A percentile compares a stretch with the other conserved stretches of the same genome.
These are phyloP conservation scores for Zaprionus davidi DNA, from an alignment of 1,140 invertebrate species.

Conservation along the genomic window DNA sequence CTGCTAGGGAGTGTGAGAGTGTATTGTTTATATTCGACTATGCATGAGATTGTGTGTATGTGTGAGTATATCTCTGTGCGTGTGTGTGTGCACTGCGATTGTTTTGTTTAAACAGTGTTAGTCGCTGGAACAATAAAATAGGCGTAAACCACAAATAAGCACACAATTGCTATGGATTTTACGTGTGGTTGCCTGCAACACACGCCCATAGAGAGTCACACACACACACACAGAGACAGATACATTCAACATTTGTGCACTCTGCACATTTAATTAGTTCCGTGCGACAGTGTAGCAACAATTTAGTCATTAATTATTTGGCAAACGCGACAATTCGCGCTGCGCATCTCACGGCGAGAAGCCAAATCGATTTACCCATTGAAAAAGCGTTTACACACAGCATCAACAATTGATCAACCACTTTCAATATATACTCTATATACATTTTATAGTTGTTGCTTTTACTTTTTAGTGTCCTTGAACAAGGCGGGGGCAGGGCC, in stretches of 20 bases:
- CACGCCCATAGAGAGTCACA: not conserved
- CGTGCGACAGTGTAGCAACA: slow-evolving; percentile 20
- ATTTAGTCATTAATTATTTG: slow-evolving; percentile 43
- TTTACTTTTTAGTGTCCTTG: slow-evolving; percentile 16
- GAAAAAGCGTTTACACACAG: slow-evolving; percentile 20
- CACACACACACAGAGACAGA: slow-evolving; percentile 7
- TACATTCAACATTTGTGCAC: slow-evolving; percentile 7
- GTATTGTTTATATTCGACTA: not conserved
- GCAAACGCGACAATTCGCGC: slow-evolving; percentile 20
- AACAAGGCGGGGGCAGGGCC: slow-evolving; percentile 1
- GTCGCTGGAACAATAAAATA: slow-evolving; percentile 32
- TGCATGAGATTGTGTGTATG: not conserved
- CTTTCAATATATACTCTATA: slow-evolving; percentile 15
- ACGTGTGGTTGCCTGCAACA: slow-evolving; percentile 24
- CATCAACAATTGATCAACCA: slow-evolving; percentile 34
- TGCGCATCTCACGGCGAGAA: slow-evolving; percentile 26
- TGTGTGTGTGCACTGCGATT: not conserved
- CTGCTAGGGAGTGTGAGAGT: not conserved
- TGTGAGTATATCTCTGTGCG: not conserved
- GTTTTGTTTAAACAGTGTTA: slow-evolving; percentile 9
- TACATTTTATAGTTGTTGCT: slow-evolving; percentile 1
- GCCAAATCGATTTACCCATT: slow-evolving; percentile 40
- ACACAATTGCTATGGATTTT: slow-evolving; percentile 23
- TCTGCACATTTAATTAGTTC: slow-evolving; percentile 47
- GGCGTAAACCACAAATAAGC: slow-evolving; percentile 46